phyloP scores from a whole-genome alignment of 1,140 invertebrate species.

The fruit fly (Drosophila melanogaster) region DNA sequence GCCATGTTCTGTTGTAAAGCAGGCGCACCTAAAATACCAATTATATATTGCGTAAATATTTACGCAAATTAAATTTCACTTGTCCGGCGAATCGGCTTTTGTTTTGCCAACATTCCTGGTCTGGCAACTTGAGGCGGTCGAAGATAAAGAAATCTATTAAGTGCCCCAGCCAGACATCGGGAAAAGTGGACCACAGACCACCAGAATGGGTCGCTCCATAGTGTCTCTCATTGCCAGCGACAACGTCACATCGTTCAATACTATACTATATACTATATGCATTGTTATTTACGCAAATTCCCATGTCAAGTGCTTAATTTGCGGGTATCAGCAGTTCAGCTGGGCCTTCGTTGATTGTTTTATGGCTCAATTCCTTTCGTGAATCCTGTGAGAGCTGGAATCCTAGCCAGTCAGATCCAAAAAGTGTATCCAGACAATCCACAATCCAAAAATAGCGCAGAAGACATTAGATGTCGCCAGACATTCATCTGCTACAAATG shows the following conservation, averaged over 20 bases:
- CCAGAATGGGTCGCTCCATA: constrained; percentile 37
- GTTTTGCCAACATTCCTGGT: constrained; percentile 32
- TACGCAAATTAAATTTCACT: constrained; percentile 65
- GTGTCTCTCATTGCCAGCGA: constrained; percentile 42
- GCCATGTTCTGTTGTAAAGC: constrained; percentile 31
- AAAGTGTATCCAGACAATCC: constrained; percentile 18
- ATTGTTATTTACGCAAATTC: constrained; percentile 53
- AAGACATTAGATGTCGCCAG: constrained; percentile 57
- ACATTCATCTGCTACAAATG: constrained; percentile 70
- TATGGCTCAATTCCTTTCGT: constrained; percentile 55
- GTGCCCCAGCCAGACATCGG: constrained; percentile 19
- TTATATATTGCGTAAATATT: constrained; percentile 68
- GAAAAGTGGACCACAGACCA: constrained; percentile 54
- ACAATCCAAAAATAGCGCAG: constrained; percentile 59
- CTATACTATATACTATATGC: neutral
- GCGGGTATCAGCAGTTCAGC: constrained; percentile 21
- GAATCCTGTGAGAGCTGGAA: constrained; percentile 32
- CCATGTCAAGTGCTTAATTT: constrained; percentile 54
- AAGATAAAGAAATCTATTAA: constrained; percentile 60
- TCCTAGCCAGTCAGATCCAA: neutral
- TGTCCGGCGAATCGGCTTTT: constrained; percentile 49
- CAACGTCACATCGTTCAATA: constrained; percentile 39
- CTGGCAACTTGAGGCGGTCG: constrained; percentile 32
- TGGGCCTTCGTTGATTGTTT: constrained; percentile 27
- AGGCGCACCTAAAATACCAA: constrained; percentile 66